Evolutionary conservation across 2,888 invertebrate genomes (phyloP).

Genomic region (Mythimna impura): DNA sequence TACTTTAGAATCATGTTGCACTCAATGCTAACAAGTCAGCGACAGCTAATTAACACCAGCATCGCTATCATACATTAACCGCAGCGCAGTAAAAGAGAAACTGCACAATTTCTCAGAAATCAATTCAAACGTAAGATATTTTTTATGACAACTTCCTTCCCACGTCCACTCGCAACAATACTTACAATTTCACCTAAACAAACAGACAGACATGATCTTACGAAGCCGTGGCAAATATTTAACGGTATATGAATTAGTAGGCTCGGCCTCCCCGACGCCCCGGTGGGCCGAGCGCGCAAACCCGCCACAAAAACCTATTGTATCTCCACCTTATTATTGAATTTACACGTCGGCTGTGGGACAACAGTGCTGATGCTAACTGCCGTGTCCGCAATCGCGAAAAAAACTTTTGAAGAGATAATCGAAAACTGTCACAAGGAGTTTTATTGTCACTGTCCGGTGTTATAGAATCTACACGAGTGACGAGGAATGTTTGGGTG

Average conservation of each 20-base stretch:
- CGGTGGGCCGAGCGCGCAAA: conserved; percentile 71
- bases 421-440: conserved; percentile 66
- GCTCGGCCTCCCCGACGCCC: conserved; percentile 72
- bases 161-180: conserved; percentile 80
- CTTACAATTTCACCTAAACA: conserved; percentile 83
- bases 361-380: conserved; percentile 67
- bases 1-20: conserved; percentile 13
- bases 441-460: conserved; percentile 63
- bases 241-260: conserved; percentile 81
- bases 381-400: conserved; percentile 65
- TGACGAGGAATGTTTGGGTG: conserved; percentile 34
- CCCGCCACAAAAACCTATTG: conserved; percentile 73
- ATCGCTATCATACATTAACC: conserved; percentile 63
- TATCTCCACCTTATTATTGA: conserved; percentile 79
- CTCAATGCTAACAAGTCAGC: conserved; percentile 34
- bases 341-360: conserved; percentile 81
- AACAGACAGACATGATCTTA: conserved; percentile 79
- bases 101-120: conserved; percentile 75
- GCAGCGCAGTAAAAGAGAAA: conserved; percentile 78
- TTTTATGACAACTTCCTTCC: conserved; percentile 77
- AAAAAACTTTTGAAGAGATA: conserved; percentile 70
- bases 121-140: conserved; percentile 72
- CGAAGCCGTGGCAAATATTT: conserved; percentile 78
- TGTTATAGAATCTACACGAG: conserved; percentile 31
- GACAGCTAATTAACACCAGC: conserved; percentile 62